Conservation (phyloP, 1,140 invertebrate species). For the Diabrotica undecimpunctata region DNA sequence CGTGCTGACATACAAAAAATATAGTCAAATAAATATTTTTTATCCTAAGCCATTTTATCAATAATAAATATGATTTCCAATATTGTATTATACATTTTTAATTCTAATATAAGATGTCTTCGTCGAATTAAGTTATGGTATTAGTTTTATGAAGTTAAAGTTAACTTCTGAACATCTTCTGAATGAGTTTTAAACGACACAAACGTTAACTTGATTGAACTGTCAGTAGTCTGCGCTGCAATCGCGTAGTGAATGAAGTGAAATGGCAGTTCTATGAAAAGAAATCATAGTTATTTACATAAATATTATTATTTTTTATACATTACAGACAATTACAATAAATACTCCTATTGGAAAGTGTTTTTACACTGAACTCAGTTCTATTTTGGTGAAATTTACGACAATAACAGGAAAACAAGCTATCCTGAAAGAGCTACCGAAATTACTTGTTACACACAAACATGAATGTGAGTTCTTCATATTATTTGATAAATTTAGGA, state of each 20-base stretch:
- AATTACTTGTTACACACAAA: conserved; percentile 36
- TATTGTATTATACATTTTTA: no score
- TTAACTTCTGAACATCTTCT: no score
- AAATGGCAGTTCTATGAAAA: background rate
- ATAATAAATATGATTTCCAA: no score
- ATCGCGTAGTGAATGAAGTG: background rate
- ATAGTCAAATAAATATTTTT: no score
- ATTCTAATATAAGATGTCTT: no score
- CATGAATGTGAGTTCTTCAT: conserved; percentile 17
- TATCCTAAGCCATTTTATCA: no score
- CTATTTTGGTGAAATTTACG: no score
- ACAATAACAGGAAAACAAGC: background rate
- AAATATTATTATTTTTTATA: background rate
- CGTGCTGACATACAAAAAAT: no score
- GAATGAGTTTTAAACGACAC: no score
- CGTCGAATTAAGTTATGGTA: no score
- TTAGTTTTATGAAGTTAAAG: no score
- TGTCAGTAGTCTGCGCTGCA: background rate
- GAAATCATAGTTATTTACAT: background rate
- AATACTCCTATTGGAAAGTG: background rate
- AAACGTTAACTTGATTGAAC: background rate
- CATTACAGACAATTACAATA: conserved; percentile 2
- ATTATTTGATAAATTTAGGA: background rate
- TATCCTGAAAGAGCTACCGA: conserved; percentile 29
- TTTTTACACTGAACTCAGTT: no score